Evolutionary conservation across 2,797 vertebrate species (phyloP).

Genomic region (Austrolebias charrua): DNA sequence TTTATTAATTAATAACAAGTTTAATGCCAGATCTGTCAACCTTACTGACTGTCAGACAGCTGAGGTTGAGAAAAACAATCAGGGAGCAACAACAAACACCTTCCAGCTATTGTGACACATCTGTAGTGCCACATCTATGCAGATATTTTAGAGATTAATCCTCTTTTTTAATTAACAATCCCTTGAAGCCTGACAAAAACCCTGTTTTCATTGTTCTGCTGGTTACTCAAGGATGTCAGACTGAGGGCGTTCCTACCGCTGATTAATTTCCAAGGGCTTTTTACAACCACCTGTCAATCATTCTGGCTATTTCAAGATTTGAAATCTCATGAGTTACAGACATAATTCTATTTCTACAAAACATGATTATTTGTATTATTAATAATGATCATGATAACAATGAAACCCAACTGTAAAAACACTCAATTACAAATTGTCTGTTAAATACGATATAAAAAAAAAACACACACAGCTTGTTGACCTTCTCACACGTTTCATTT

Average conservation of each 20-base stretch:
- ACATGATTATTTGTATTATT: neutral
- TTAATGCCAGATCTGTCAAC: neutral
- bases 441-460: no score
- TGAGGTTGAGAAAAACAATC: slow-evolving; percentile 11
- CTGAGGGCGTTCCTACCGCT: slow-evolving; percentile 49
- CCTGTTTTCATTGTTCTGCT: slow-evolving; percentile 44
- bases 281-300: slow-evolving; percentile 46
- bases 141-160: slow-evolving; percentile 53
- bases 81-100: slow-evolving; percentile 12
- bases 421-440: no score
- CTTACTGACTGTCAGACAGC: slow-evolving; percentile 2
- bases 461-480: no score
- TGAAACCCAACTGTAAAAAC: neutral
- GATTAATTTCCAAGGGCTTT: slow-evolving; percentile 54
- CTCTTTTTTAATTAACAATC: slow-evolving; percentile 59
- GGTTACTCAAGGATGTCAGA: slow-evolving; percentile 44
- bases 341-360: slow-evolving; percentile 24
- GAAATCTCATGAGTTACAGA: slow-evolving; percentile 15
- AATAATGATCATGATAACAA: neutral
- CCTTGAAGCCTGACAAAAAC: slow-evolving; percentile 49
- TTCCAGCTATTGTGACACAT: slow-evolving; percentile 15
- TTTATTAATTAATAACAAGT: neutral
- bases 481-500: no score
- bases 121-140: slow-evolving; percentile 2
- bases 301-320: slow-evolving; percentile 28